Conservation (phyloP, 2,113 vertebrate genomes). For the Coracopsis vasa region DNA sequence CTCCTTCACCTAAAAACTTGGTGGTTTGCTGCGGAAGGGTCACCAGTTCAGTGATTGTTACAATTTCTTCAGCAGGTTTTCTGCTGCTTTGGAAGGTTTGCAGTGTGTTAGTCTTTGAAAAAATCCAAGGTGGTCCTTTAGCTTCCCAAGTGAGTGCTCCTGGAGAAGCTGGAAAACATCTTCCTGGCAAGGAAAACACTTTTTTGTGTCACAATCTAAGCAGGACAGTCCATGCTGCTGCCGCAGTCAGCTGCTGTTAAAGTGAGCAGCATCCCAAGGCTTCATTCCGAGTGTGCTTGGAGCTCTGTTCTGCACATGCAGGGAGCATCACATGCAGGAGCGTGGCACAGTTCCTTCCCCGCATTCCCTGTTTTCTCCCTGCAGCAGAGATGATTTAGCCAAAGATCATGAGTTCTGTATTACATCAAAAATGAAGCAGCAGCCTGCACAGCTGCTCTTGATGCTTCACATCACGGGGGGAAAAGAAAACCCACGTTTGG, state of each 20-base stretch:
- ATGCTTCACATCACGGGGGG: background rate
- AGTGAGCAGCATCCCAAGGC: background rate
- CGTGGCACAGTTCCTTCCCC: background rate
- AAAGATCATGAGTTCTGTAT: background rate
- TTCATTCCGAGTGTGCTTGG: background rate
- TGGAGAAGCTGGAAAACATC: background rate
- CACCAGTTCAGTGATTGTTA: background rate
- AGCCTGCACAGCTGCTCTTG: background rate
- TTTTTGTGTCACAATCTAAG: rapidly evolving
- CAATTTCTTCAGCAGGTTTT: background rate
- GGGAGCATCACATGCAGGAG: background rate
- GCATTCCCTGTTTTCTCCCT: background rate
- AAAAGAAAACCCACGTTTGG: background rate
- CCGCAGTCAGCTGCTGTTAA: background rate
- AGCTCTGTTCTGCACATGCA: rapidly evolving
- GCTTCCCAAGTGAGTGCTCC: background rate
- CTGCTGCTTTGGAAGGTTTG: background rate
- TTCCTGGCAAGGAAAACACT: background rate
- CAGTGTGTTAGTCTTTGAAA: background rate
- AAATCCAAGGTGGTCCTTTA: constrained; percentile 32
- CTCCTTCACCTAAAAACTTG: background rate
- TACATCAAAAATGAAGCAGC: background rate
- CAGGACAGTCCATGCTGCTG: background rate
- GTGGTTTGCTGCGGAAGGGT: background rate
- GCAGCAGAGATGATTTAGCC: background rate